Percentiles rank a stretch among this genome's conserved stretches.
Evolutionary conservation across 2,888 invertebrate genomes (phyloP).

Genomic region (Drosophila algonquin): DNA sequence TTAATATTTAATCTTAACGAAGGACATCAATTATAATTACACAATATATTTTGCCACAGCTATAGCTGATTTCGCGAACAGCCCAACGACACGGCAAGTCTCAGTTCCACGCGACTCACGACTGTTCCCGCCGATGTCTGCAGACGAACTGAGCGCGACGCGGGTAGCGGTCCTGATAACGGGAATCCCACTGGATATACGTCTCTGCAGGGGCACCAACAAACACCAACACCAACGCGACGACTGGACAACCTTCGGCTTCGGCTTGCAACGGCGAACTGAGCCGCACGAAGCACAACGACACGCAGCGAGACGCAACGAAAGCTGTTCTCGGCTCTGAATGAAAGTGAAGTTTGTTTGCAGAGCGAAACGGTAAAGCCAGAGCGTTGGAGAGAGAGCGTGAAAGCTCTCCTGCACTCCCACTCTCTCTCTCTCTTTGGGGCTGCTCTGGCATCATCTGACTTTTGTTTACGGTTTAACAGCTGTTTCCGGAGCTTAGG

Average conservation of each 20-base stretch:
- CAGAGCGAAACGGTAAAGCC: constrained; percentile 70
- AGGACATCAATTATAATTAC: constrained; percentile 53
- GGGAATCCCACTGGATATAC: constrained; percentile 7
- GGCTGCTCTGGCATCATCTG: constrained; percentile 52
- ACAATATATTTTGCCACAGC: constrained; percentile 37
- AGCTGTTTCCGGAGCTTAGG: constrained; percentile 53
- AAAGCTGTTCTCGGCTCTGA: constrained; percentile 29
- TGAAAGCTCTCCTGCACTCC: constrained; percentile 52
- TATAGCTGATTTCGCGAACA: neutral
- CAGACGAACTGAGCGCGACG: constrained; percentile 62
- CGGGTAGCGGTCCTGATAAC: constrained; percentile 23
- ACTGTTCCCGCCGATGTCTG: constrained; percentile 53
- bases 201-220: neutral
- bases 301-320: constrained; percentile 2
- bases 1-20: constrained; percentile 56
- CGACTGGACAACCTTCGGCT: constrained; percentile 56
- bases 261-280: constrained; percentile 68
- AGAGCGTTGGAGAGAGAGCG: constrained; percentile 32
- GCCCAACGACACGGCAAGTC: neutral
- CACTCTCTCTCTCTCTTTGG: constrained; percentile 8
- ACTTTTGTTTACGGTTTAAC: constrained; percentile 69
- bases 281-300: constrained; percentile 17
- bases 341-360: constrained; percentile 67
- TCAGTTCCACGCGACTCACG: neutral
- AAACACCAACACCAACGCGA: constrained; percentile 32